Conservation (phyloP, 1,140 invertebrate species). For the Ectropis grisescens region DNA sequence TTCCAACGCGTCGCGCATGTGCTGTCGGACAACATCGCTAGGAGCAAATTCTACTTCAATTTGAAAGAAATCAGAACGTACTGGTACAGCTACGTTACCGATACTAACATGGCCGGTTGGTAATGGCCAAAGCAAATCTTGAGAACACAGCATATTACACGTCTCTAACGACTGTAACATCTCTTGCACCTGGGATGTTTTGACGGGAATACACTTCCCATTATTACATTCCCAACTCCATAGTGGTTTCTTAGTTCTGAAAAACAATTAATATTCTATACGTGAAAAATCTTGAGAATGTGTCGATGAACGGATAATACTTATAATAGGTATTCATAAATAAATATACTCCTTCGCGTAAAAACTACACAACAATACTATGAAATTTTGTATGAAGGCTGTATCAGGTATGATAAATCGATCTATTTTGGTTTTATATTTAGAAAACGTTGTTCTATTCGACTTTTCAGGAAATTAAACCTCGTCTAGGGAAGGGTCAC, state of each 20-base stretch:
- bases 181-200: slow-evolving; percentile 12
- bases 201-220: slow-evolving; percentile 38
- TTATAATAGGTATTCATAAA: too few relatives aligned
- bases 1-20: slow-evolving; percentile 26
- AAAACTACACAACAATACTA: too few relatives aligned
- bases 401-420: too few relatives aligned
- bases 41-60: slow-evolving; percentile 20
- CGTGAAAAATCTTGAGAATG: too few relatives aligned
- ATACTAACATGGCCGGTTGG: slow-evolving; percentile 66
- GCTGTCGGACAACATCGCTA: slow-evolving; percentile 17
- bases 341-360: too few relatives aligned
- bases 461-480: too few relatives aligned
- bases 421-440: too few relatives aligned
- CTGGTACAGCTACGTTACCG: slow-evolving; percentile 51
- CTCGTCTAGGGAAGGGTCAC: too few relatives aligned
- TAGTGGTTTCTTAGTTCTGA: slow-evolving; percentile 21
- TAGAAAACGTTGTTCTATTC: too few relatives aligned
- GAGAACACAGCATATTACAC: slow-evolving; percentile 70
- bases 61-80: slow-evolving; percentile 37
- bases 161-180: slow-evolving; percentile 56
- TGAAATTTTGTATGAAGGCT: too few relatives aligned
- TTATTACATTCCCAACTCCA: slow-evolving; percentile 55
- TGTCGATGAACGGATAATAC: too few relatives aligned
- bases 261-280: too few relatives aligned
- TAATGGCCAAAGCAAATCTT: slow-evolving; percentile 68